Evolutionary conservation across 1,140 invertebrate species (phyloP).

Genomic region (Drosophila grimshawi): DNA sequence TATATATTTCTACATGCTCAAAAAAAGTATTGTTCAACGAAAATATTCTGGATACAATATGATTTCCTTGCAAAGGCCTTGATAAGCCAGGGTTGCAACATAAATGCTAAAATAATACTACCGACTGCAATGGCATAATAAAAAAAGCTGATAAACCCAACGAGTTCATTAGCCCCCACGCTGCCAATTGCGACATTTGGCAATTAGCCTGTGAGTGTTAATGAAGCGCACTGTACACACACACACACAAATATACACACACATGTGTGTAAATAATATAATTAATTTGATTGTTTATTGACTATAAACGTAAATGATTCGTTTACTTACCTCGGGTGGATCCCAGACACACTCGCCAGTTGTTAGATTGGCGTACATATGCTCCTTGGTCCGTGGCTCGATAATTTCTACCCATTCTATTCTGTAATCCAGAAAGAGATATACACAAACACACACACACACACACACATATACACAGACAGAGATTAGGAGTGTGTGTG

Average conservation of each 20-base stretch:
- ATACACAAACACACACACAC: slow-evolving; percentile 5
- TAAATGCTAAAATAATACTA: neutral
- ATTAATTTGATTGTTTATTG: slow-evolving; percentile 33
- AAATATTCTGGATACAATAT: neutral
- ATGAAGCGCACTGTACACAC: slow-evolving; percentile 9
- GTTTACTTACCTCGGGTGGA: slow-evolving; percentile 89
- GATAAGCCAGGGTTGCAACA: neutral
- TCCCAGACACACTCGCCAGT: slow-evolving; percentile 99
- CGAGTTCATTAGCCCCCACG: slow-evolving; percentile 33
- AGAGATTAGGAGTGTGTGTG: slow-evolving; percentile 27
- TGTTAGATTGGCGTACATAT: slow-evolving; percentile 99
- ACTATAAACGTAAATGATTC: slow-evolving; percentile 2
- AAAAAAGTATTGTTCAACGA: neutral
- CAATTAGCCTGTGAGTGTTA: slow-evolving; percentile 35
- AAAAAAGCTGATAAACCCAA: slow-evolving; percentile 10
- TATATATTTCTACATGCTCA: neutral
- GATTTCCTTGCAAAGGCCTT: slow-evolving; percentile 1
- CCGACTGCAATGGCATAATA: slow-evolving; percentile 17
- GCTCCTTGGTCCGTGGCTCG: slow-evolving; percentile 98
- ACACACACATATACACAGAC: slow-evolving; percentile 6
- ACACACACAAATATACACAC: slow-evolving; percentile 15
- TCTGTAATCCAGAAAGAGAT: slow-evolving; percentile 59
- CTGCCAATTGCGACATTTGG: slow-evolving; percentile 23
- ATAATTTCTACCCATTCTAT: slow-evolving; percentile 99
- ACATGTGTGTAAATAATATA: slow-evolving; percentile 21